Conservation (phyloP, 2,797 vertebrate genomes). For the Semotilus atromaculatus region DNA sequence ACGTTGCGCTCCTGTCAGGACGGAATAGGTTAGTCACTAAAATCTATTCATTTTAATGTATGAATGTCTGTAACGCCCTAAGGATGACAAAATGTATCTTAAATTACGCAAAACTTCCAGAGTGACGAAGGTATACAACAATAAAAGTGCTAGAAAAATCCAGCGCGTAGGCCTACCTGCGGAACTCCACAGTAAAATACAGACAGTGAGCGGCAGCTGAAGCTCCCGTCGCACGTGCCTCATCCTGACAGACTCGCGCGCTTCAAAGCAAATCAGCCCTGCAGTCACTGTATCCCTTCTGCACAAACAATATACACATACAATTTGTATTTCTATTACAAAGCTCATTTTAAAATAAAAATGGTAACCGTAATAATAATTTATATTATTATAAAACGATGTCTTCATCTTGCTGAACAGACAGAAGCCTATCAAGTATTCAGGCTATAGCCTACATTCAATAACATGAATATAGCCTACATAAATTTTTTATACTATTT, state of each 20-base stretch:
- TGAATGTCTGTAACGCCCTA: background rate
- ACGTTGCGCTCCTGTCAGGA: slow-evolving; percentile 70
- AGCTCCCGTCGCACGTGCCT: background rate
- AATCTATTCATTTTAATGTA: background rate
- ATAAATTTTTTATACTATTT: background rate
- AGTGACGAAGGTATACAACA: no score
- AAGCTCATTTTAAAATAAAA: background rate
- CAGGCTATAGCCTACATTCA: background rate
- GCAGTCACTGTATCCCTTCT: background rate
- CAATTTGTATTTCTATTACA: background rate
- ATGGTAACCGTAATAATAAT: no score
- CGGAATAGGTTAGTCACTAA: no score
- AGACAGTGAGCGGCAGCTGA: slow-evolving; percentile 44
- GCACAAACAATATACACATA: background rate
- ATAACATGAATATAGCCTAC: background rate
- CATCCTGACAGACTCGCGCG: slow-evolving; percentile 60
- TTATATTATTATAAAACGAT: background rate
- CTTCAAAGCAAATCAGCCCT: background rate
- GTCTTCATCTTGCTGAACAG: background rate
- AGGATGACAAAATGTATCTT: background rate
- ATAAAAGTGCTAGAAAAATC: background rate
- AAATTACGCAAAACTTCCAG: background rate
- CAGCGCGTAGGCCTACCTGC: slow-evolving; percentile 56
- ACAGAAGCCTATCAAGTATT: background rate
- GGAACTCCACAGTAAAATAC: slow-evolving; percentile 55